Percentiles rank a stretch among this genome's conserved stretches.
Evolutionary conservation across 2,113 vertebrate genomes (phyloP).

Genomic region (Vulpes lagopus): DNA sequence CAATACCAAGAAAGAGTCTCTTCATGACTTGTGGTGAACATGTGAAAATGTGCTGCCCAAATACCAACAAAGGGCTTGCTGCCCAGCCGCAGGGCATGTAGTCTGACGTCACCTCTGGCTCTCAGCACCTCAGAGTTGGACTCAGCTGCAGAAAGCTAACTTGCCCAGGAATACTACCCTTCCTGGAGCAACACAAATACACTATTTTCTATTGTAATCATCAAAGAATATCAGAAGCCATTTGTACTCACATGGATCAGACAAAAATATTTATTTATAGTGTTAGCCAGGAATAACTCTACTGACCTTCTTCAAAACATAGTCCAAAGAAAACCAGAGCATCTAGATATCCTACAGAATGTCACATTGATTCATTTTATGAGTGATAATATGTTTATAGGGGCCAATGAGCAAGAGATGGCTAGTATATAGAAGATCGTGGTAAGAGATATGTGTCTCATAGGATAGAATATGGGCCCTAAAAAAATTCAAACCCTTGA

Average conservation of each 20-base stretch:
- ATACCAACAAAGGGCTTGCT: not conserved
- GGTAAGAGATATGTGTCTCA: not conserved
- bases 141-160: not conserved
- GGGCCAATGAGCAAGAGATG: not conserved
- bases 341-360: not conserved
- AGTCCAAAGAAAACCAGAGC: not conserved
- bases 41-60: not conserved
- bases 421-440: not conserved
- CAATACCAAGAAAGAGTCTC: not conserved
- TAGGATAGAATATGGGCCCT: not conserved
- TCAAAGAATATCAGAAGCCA: not conserved
- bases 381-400: not conserved
- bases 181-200: not conserved
- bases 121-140: not conserved
- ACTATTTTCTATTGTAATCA: not conserved
- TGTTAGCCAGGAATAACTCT: not conserved
- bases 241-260: not conserved
- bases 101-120: not conserved
- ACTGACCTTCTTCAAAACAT: not conserved
- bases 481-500: not conserved
- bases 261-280: not conserved
- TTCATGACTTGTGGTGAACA: not conserved
- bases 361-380: not conserved
- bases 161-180: not conserved
- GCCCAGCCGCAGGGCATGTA: not conserved